Evolutionary conservation across 2,113 vertebrate genomes (phyloP).

Genomic region (Circaetus gallicus): DNA sequence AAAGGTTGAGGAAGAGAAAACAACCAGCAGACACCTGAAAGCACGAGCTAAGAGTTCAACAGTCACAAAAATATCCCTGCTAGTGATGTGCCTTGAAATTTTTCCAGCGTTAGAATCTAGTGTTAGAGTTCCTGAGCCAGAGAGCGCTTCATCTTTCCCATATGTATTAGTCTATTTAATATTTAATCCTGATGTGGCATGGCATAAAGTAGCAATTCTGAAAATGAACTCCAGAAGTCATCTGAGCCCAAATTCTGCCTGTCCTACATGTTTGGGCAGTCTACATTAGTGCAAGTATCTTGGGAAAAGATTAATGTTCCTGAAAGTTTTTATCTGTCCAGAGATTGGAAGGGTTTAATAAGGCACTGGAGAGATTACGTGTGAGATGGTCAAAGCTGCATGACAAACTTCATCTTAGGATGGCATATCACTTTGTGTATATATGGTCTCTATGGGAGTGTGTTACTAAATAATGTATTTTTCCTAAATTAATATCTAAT

Average conservation of each 20-base stretch:
- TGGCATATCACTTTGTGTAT: neutral
- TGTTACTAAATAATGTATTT: neutral
- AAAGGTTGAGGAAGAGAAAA: neutral
- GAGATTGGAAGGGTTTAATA: neutral
- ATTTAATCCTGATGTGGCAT: neutral
- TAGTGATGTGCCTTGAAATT: neutral
- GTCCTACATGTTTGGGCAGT: neutral
- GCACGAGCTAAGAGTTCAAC: neutral
- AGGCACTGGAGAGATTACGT: neutral
- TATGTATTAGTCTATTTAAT: neutral
- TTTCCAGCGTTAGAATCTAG: neutral
- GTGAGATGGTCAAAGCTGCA: neutral
- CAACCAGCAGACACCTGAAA: neutral
- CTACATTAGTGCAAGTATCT: neutral
- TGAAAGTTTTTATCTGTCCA: neutral
- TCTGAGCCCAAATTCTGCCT: neutral
- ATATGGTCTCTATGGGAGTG: neutral
- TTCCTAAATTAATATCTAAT: neutral
- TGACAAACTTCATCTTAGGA: neutral
- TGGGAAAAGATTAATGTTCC: neutral
- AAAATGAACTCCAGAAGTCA: neutral
- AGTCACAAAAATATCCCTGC: neutral
- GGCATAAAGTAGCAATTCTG: neutral
- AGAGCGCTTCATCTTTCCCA: neutral
- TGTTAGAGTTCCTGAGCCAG: neutral